Base-by-base conservation (phyloP, 2,888 invertebrate genomes). In the Trachelus iudaicus region DNA sequence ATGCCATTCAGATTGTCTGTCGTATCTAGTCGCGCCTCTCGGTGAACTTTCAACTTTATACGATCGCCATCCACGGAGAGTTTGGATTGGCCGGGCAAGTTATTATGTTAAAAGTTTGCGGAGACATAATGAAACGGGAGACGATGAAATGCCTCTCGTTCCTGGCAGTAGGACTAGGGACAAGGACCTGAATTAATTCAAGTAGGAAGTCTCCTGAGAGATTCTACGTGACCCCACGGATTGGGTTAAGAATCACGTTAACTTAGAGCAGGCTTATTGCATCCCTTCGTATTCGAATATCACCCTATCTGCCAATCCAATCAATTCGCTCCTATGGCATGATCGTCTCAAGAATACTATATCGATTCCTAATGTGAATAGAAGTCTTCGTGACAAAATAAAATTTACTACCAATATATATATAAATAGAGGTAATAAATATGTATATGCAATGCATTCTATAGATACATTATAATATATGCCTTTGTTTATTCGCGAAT, bases 101-200 rank as follows among this genome's bases (percentile, higher is more conserved):
- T 83, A 83, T 81, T 80, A 81, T 78, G 79, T 82, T 84, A 77
- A 82, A 83, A 83, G 76, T 81, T 82, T 33, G 30, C 40, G 69
- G 73, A 68, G 73, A 76, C 71, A 77, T 71, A 71, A 71, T 71
- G 71, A 71, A 71, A 71, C 71, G 71, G 71, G 31, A 56, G 56
- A 23, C 56, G 56, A 23, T 56, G 23, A 56, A 56, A 56, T 56
- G 56, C 31, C 33, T 69, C 12, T 33, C 69, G 13, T 69, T 23
- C 33, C 69, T 30, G 30, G 30, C 69, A 30, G 33, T 33, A 30
- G 69, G 69, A 33, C 69, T 30, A 34, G 12, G 56, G 56, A 56
- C 56, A 71, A 15, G 76, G 75, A 75, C 56, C 69, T 78, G 78
- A 78, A 78, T 78, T 78, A 78, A 78, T 78, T 78, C 76, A 69